phyloP scores from a whole-genome alignment of 30 jellyfish, hydroid and myxozoan species.

The Turritopsis rubra region DNA sequence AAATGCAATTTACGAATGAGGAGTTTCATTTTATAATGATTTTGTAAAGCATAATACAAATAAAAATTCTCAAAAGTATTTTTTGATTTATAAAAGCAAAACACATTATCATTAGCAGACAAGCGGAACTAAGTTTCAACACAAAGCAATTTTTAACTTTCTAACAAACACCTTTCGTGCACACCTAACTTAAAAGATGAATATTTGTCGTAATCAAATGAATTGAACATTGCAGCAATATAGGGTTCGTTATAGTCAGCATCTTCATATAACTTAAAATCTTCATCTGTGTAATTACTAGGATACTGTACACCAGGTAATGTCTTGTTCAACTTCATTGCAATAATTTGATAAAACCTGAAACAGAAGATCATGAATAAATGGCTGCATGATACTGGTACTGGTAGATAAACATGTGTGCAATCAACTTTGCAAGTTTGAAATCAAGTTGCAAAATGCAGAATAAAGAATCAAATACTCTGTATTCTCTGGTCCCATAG shows the following conservation, averaged over 20 bases:
- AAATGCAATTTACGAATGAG: background rate
- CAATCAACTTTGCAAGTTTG: background rate
- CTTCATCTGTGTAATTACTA: background rate
- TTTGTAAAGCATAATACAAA: background rate
- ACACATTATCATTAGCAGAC: background rate
- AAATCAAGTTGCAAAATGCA: background rate
- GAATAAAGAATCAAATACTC: background rate
- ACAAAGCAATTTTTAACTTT: no score
- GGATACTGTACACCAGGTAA: background rate
- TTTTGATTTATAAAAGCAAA: no score
- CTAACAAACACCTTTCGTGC: no score
- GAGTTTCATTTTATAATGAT: background rate
- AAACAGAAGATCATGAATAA: background rate
- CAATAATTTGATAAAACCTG: background rate
- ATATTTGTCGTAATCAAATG: background rate
- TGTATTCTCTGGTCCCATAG: background rate
- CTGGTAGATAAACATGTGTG: background rate
- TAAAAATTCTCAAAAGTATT: background rate
- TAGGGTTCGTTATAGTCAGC: slow-evolving; percentile 27
- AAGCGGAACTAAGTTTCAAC: background rate
- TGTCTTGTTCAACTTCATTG: slow-evolving; percentile 2
- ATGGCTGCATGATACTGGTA: background rate
- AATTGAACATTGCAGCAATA: slow-evolving; percentile 12
- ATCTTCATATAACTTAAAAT: slow-evolving; percentile 15
- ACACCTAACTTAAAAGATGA: slow-evolving; percentile 6